Percentiles rank a stretch among this genome's conserved stretches.
Conservation (phyloP, 1,140 invertebrate genomes). For the Battus philenor region DNA sequence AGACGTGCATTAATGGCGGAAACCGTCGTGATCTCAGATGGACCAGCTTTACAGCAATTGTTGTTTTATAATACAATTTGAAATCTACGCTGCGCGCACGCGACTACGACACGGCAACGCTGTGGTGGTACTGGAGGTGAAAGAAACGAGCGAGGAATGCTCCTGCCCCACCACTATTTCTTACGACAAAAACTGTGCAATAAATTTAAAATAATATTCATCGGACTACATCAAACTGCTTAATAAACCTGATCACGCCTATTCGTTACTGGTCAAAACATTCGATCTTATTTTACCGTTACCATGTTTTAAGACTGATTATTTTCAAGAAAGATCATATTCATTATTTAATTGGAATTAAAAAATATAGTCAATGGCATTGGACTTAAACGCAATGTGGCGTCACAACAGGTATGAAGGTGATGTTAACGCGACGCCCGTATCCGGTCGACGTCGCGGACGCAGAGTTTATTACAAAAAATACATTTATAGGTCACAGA, state of each 20-base stretch:
- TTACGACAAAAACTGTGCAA: constrained; percentile 23
- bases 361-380: constrained; percentile 6
- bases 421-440: constrained; percentile 2
- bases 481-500: too few species aligned
- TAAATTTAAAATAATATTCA: too few species aligned
- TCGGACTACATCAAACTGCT: too few species aligned
- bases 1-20: constrained; percentile 33
- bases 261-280: too few species aligned
- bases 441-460: constrained; percentile 1
- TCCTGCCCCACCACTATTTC: constrained; percentile 32
- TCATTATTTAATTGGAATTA: too few species aligned
- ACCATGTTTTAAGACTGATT: too few species aligned
- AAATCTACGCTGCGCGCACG: constrained; percentile 21
- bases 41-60: constrained; percentile 22
- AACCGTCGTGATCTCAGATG: constrained; percentile 27
- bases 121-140: constrained; percentile 40
- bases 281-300: too few species aligned
- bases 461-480: too few species aligned
- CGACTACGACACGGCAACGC: constrained; percentile 39
- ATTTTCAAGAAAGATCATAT: background rate
- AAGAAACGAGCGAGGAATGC: constrained; percentile 41
- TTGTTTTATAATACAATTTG: constrained; percentile 23
- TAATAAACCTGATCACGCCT: too few species aligned
- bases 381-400: constrained; percentile 2
- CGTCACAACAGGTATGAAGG: background rate